A percentile compares a stretch with the other conserved stretches of the same genome.
These are phyloP conservation scores for Cavia porcellus DNA, from an alignment of 2,113 vertebrate genomes.

Conservation along the genomic window DNA sequence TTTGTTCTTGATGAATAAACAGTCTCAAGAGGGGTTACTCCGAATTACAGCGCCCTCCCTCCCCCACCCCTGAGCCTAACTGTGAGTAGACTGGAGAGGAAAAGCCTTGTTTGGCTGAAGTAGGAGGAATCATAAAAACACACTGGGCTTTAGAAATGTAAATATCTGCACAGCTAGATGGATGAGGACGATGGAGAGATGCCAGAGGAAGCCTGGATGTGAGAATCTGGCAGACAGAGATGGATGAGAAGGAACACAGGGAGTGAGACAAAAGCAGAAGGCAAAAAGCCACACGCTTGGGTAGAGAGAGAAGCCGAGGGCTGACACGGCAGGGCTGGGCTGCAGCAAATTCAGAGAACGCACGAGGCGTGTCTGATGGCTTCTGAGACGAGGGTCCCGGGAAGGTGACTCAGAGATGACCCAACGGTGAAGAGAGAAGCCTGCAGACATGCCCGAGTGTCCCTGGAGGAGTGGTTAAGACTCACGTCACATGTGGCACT, in stretches of 20 bases:
- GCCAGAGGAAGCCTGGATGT: conserved; percentile 76
- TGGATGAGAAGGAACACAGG: conserved; percentile 65
- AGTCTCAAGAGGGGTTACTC: neutral
- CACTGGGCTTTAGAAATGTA: conserved; percentile 81
- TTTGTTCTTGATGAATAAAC: conserved; percentile 47
- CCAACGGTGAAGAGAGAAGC: neutral
- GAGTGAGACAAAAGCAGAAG: conserved; percentile 64
- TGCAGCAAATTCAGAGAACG: rapidly evolving
- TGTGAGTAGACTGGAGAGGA: conserved; percentile 71
- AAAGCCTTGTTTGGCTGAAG: conserved; percentile 75
- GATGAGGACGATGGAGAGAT: conserved; percentile 71
- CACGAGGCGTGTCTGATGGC: rapidly evolving
- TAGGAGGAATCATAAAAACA: conserved; percentile 75
- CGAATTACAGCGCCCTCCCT: neutral
- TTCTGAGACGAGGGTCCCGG: neutral
- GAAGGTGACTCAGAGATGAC: neutral
- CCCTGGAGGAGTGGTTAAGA: neutral
- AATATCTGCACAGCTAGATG: conserved; percentile 75
- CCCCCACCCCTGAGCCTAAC: neutral
- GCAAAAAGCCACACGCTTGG: conserved; percentile 47
- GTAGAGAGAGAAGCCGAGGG: neutral
- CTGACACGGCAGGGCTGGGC: neutral
- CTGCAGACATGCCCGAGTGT: neutral
- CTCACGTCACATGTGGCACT: rapidly evolving
- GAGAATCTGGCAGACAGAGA: conserved; percentile 76